Percentiles rank a stretch among this genome's conserved stretches.
These are phyloP conservation scores for Heterohyrax brucei DNA, from an alignment of 2,797 vertebrate genomes.

Conservation along the genomic window DNA sequence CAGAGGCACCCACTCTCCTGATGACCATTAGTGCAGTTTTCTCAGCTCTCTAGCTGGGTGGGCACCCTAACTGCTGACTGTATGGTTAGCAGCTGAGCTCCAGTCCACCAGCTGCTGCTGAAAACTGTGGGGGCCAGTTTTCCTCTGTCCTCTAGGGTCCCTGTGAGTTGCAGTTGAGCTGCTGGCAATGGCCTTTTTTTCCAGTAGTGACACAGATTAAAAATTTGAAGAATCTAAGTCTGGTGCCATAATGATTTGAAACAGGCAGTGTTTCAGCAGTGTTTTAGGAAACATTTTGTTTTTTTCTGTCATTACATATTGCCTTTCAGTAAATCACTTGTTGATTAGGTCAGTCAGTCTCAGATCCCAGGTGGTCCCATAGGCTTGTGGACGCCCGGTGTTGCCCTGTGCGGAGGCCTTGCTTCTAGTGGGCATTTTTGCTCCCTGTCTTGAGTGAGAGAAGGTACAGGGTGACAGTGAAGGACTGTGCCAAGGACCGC, in stretches of 20 bases:
- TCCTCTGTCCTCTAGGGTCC: no score
- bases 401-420: background rate
- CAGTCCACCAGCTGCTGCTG: no score
- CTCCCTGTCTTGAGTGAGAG: slow-evolving; percentile 2
- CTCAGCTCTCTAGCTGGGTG: no score
- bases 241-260: slow-evolving; percentile 23
- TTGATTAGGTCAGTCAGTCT: slow-evolving; percentile 41
- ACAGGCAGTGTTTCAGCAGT: slow-evolving; percentile 11
- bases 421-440: background rate
- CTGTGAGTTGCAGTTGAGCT: no score
- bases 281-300: background rate
- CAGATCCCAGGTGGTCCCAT: background rate
- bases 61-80: no score
- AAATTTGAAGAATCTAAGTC: slow-evolving; percentile 13
- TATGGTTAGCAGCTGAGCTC: no score
- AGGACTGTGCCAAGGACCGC: background rate
- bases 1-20: no score
- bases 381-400: background rate
- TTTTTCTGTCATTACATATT: slow-evolving; percentile 23
- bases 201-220: slow-evolving; percentile 42
- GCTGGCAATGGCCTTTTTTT: background rate
- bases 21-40: no score
- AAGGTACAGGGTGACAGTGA: background rate
- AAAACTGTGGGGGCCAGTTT: no score
- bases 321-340: slow-evolving; percentile 2